A percentile compares a stretch with the other conserved stretches of the same genome.
phyloP scores from a whole-genome alignment of 2,113 vertebrate species.

The Sander lucioperca region DNA sequence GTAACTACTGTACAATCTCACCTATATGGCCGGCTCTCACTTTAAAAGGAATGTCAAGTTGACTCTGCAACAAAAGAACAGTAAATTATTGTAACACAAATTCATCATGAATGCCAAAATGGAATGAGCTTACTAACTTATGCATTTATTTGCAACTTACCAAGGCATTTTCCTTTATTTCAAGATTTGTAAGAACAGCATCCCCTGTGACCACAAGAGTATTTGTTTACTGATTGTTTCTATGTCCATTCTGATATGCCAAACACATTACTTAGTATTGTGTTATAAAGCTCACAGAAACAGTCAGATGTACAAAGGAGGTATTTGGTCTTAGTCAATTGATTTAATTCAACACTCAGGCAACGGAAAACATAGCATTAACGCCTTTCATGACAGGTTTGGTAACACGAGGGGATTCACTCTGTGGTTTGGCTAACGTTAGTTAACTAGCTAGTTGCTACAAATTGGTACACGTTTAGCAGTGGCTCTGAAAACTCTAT shows the following conservation, averaged over 20 bases:
- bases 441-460: not conserved
- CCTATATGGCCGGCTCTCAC: conserved; percentile 96
- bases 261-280: not conserved
- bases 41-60: conserved; percentile 98
- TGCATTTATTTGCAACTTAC: conserved; percentile 81
- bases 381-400: not conserved
- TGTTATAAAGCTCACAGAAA: not conserved
- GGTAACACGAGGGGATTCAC: not conserved
- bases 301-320: not conserved
- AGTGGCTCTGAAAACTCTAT: not conserved
- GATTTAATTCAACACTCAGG: conserved; percentile 2
- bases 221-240: not conserved
- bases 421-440: not conserved
- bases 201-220: conserved; percentile 85
- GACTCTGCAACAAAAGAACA: conserved; percentile 86
- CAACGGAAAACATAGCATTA: not conserved
- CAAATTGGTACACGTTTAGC: conserved; percentile 10
- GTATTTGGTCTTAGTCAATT: conserved; percentile 2
- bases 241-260: not conserved
- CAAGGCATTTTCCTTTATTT: conserved; percentile 99
- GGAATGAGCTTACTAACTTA: not conserved
- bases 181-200: conserved; percentile 91
- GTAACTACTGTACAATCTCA: conserved; percentile 75
- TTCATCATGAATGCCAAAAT: not conserved
- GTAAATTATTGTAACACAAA: not conserved